phyloP scores from a whole-genome alignment of 1,140 invertebrate genomes.

The Arctopsyche grandis region DNA sequence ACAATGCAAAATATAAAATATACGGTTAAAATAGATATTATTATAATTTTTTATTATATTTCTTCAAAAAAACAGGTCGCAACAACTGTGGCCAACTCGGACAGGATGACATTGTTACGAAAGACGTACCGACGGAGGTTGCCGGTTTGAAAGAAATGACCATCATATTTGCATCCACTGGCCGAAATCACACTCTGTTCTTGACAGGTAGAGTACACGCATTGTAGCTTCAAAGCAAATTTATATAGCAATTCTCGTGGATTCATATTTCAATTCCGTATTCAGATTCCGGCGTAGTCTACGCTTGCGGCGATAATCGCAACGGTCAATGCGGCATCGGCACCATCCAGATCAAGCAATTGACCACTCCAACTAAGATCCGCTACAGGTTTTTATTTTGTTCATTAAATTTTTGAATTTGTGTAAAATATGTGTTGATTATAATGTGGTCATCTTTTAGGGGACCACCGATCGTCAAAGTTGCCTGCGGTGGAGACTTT shows the following conservation, averaged over 20 bases:
- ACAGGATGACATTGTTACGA: slow-evolving; percentile 78
- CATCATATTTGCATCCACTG: slow-evolving; percentile 87
- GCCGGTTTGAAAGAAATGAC: slow-evolving; percentile 79
- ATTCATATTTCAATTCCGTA: slow-evolving; percentile 42
- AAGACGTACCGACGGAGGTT: slow-evolving; percentile 80
- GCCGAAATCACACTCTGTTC: slow-evolving; percentile 88
- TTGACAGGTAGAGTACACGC: slow-evolving; percentile 73
- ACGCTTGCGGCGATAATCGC: slow-evolving; percentile 90
- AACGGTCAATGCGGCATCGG: slow-evolving; percentile 90
- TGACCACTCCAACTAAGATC: slow-evolving; percentile 79
- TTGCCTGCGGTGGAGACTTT: slow-evolving; percentile 92
- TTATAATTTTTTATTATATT: not conserved
- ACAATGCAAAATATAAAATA: too few relatives aligned
- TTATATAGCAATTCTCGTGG: slow-evolving; percentile 31
- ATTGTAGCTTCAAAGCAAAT: not conserved
- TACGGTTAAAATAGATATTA: too few relatives aligned
- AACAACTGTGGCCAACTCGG: slow-evolving; percentile 90
- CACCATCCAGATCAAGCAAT: slow-evolving; percentile 72
- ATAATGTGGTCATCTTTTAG: slow-evolving; percentile 56
- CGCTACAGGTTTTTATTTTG: slow-evolving; percentile 67
- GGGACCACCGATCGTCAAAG: slow-evolving; percentile 84
- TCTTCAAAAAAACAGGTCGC: slow-evolving; percentile 66
- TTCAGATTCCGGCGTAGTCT: slow-evolving; percentile 86
- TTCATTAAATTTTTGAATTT: slow-evolving; percentile 7
- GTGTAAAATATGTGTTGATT: slow-evolving; percentile 32